Percentiles rank a stretch among this genome's conserved stretches.
phyloP scores from a whole-genome alignment of 1,140 invertebrate species.

The Parapsyche elsis region DNA sequence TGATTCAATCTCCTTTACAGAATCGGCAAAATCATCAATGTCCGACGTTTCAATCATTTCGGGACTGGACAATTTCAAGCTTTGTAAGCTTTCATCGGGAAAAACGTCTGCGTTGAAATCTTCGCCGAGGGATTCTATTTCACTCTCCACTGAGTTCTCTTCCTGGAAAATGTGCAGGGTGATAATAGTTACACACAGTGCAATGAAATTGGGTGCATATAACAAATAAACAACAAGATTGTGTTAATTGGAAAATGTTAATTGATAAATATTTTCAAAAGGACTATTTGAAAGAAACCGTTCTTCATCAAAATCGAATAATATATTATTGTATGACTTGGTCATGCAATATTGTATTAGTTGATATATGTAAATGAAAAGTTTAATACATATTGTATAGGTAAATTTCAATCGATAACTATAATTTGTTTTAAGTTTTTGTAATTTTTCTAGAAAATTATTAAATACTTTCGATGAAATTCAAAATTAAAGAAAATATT shows the following conservation, averaged over 20 bases:
- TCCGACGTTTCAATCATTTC: constrained; percentile 5
- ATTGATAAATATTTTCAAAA: too few species aligned
- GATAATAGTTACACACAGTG: constrained; percentile 41
- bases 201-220: constrained; percentile 9
- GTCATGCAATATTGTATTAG: neutral
- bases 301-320: too few species aligned
- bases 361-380: neutral
- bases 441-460: too few species aligned
- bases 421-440: too few species aligned
- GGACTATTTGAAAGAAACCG: too few species aligned
- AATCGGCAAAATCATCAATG: constrained; percentile 23
- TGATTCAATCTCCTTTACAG: constrained; percentile 45
- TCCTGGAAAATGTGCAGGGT: constrained; percentile 55
- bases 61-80: constrained; percentile 7
- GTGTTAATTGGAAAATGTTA: neutral
- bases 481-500: too few species aligned
- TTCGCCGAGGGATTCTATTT: constrained; percentile 45
- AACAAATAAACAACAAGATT: neutral
- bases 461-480: too few species aligned
- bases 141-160: constrained; percentile 27
- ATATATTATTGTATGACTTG: neutral
- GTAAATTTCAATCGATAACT: too few species aligned
- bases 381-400: too few species aligned
- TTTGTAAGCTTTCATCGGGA: neutral
- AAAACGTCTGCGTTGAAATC: constrained; percentile 15